Evolutionary conservation across 2,888 invertebrate species (phyloP).

Genomic region (Notodonta ziczac): DNA sequence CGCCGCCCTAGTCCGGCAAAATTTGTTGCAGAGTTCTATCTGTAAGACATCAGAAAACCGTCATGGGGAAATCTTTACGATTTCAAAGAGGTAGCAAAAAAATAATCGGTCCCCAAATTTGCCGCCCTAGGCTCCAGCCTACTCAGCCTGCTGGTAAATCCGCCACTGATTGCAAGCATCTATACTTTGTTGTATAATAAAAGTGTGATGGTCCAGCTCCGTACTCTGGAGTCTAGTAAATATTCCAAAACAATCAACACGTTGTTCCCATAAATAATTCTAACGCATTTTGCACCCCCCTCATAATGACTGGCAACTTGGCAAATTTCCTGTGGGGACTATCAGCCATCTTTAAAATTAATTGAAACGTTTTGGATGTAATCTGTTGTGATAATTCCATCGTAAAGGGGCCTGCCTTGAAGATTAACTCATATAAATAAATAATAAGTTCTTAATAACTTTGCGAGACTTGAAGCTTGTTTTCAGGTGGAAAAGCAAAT

Average conservation of each 20-base stretch:
- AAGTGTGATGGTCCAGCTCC: not conserved
- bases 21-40: too few relatives aligned
- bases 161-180: too few relatives aligned
- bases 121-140: too few relatives aligned
- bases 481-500: constrained; percentile 21
- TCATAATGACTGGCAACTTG: constrained; percentile 52
- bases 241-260: constrained; percentile 11
- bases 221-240: not conserved
- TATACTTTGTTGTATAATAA: too few relatives aligned
- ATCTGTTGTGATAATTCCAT: constrained; percentile 48
- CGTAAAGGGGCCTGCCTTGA: constrained; percentile 40
- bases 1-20: too few relatives aligned
- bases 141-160: too few relatives aligned
- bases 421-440: constrained; percentile 46
- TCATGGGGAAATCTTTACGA: too few relatives aligned
- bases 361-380: constrained; percentile 55
- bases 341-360: constrained; percentile 57
- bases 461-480: constrained; percentile 29
- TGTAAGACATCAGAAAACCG: too few relatives aligned
- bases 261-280: constrained; percentile 42
- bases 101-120: too few relatives aligned
- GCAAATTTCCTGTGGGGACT: constrained; percentile 54
- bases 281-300: constrained; percentile 37
- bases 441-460: constrained; percentile 40
- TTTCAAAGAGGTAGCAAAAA: too few relatives aligned